phyloP scores from a whole-genome alignment of 30 jellyfish, hydroid and myxozoan species.

The Phacellophora camtschatica region DNA sequence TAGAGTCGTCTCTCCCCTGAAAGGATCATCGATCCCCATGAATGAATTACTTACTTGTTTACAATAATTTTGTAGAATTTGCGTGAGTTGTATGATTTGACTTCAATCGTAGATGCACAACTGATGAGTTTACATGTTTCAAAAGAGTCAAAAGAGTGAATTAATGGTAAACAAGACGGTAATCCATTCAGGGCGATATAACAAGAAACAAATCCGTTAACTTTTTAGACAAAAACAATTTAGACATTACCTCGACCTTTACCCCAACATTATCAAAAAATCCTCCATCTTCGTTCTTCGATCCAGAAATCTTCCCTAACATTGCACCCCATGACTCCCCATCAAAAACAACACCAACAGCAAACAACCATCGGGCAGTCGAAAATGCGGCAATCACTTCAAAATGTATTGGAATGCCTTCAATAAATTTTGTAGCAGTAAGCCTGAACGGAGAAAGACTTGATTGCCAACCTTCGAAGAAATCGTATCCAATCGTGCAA shows the following conservation, averaged over 20 bases:
- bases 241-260: conserved; percentile 71
- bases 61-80: too few relatives aligned
- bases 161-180: too few relatives aligned
- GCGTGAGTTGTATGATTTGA: too few relatives aligned
- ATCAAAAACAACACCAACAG: conserved; percentile 93
- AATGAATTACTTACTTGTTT: too few relatives aligned
- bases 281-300: conserved; percentile 82
- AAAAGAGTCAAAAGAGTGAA: too few relatives aligned
- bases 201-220: not conserved
- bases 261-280: conserved; percentile 85
- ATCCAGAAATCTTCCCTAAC: conserved; percentile 77
- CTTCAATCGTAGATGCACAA: too few relatives aligned
- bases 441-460: conserved; percentile 77
- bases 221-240: not conserved
- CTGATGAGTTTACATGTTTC: too few relatives aligned
- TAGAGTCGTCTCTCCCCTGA: too few relatives aligned
- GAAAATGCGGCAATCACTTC: conserved; percentile 62
- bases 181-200: too few relatives aligned
- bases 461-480: conserved; percentile 69
- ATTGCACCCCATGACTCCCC: conserved; percentile 94
- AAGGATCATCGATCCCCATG: too few relatives aligned
- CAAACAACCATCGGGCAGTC: conserved; percentile 62
- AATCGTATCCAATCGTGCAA: conserved; percentile 74
- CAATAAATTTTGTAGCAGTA: conserved; percentile 76
- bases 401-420: conserved; percentile 88